Base-by-base conservation (phyloP, 2,797 vertebrate species). In the Bradypodion pumilum region DNA sequence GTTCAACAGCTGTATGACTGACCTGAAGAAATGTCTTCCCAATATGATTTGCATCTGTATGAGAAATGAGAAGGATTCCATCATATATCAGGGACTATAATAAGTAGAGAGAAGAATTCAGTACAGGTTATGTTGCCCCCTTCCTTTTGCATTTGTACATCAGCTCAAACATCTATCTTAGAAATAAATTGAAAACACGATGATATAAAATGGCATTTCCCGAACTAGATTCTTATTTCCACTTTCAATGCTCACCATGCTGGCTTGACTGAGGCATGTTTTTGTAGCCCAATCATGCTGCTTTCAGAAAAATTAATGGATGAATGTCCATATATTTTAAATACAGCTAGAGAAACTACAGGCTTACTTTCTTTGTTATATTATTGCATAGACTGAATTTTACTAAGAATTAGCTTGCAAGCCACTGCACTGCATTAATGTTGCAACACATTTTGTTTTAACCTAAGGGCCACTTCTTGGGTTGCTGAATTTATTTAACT, bases 91-190 rank as follows among this genome's bases (percentile, higher is more conserved):
- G 35, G 69, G 35, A 65, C 3, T 13, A 56, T 52, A 74, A 79
- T 73, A 32, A 84, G 37, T 37, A 7, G 66, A 72, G 78, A 73
- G 56, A 68, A 69, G 32, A 72, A 70, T 65, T 73, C 44, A 79
- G 25, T 46, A 78, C 76, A 79, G 56, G 77, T 59, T 75, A 3
- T 70, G 32, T 37, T 79, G 23, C 49, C 25, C n/a, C 49, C 42
- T 73, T 78, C 13, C 27, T 35, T 60, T 83, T 65, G 25, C 5
- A 40, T 73, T 21, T 73, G 42, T 70, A 37, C 68, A 56, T 82
- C 68, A 84, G 7, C 25, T 52, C 68, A 79, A n/a, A 63, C 9
- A 63, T n/a, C 46, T 37, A 63, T 27, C 13, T 40, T n/a, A 46
- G 68, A 72, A 62, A 62, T 35, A 78, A 72, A 40, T 23, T 60